phyloP scores from a whole-genome alignment of 2,888 invertebrate genomes.

The Parnassius orleans region DNA sequence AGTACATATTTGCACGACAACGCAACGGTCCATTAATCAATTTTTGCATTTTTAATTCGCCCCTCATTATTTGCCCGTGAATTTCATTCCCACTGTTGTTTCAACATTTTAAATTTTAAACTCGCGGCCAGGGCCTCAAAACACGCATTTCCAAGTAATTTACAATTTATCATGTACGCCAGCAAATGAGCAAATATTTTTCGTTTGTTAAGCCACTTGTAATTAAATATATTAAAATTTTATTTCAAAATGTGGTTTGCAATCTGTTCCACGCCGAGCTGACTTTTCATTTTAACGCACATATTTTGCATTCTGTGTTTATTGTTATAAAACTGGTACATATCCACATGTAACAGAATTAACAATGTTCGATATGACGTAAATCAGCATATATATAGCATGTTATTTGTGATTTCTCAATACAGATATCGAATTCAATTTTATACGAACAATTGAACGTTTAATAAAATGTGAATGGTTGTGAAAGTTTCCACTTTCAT shows the following conservation, averaged over 20 bases:
- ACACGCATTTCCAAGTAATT: constrained; percentile 75
- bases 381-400: no score
- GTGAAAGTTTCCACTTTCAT: constrained; percentile 48
- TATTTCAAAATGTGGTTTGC: constrained; percentile 58
- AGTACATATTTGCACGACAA: constrained; percentile 67
- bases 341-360: no score
- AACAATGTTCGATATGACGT: no score
- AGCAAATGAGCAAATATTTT: constrained; percentile 77
- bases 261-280: constrained; percentile 44
- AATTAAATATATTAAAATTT: constrained; percentile 69
- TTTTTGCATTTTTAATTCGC: constrained; percentile 79
- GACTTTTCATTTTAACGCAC: constrained; percentile 43
- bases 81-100: constrained; percentile 70
- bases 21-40: constrained; percentile 76
- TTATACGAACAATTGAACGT: constrained; percentile 37
- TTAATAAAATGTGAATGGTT: constrained; percentile 56
- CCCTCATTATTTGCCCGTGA: constrained; percentile 76
- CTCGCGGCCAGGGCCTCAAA: constrained; percentile 52
- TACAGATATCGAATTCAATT: constrained; percentile 27
- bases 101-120: constrained; percentile 71
- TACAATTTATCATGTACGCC: constrained; percentile 77
- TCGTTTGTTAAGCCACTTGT: constrained; percentile 70
- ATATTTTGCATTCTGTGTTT: constrained; percentile 9
- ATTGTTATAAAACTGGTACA: constrained; percentile 7
- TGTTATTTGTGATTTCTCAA: constrained; percentile 14